Evolutionary conservation across 2,797 vertebrate genomes (phyloP).

Genomic region (Falco concolor): DNA sequence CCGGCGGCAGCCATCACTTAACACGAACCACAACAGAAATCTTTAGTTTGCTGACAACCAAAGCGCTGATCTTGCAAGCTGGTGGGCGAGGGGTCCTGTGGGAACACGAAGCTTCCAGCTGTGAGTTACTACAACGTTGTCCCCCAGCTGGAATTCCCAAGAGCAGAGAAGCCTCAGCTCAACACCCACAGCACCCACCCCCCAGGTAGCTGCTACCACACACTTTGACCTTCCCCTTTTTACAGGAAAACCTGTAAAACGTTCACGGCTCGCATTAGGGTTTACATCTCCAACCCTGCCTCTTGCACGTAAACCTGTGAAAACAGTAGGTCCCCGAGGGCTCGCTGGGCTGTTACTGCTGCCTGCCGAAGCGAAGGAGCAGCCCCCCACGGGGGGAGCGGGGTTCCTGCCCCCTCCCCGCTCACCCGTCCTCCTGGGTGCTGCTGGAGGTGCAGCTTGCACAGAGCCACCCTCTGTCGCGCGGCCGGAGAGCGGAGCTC

Average conservation of each 20-base stretch:
- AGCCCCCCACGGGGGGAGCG: not conserved
- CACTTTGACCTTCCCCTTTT: not conserved
- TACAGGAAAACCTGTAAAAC: not conserved
- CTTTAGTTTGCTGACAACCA: not conserved
- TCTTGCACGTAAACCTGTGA: not conserved
- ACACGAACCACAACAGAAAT: not conserved
- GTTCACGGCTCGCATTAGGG: rapidly evolving
- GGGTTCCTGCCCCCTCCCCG: not conserved
- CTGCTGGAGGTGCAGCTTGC: not conserved
- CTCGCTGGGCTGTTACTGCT: not conserved
- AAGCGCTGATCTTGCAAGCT: not conserved
- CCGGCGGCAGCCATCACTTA: rapidly evolving
- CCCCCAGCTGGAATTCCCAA: not conserved
- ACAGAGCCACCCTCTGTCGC: not conserved
- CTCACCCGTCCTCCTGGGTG: not conserved
- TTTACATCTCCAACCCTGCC: not conserved
- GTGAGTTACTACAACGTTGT: not conserved
- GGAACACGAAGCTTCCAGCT: not conserved
- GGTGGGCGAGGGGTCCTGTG: too few relatives aligned
- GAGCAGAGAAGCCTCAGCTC: not conserved
- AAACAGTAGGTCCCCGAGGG: not conserved
- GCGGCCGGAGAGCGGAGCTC: not conserved
- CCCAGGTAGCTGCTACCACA: not conserved
- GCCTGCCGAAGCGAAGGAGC: rapidly evolving
- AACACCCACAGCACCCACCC: not conserved